Conservation (phyloP, 2,113 vertebrate genomes). For the Apistogramma diplotaenia region DNA sequence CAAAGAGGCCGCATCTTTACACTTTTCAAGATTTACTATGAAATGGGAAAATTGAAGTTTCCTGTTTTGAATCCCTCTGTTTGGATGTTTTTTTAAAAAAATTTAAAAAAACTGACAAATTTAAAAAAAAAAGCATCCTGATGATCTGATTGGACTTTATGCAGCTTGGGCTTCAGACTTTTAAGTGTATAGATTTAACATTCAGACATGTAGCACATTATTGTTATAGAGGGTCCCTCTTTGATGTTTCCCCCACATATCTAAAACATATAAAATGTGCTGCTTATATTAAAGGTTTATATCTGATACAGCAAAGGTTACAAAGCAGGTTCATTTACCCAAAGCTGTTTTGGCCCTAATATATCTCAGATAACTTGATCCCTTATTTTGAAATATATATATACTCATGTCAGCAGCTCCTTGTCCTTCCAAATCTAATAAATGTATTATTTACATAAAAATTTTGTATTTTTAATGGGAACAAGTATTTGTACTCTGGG, state of each 20-base stretch:
- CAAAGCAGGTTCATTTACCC: too few species aligned
- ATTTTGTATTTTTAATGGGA: background rate
- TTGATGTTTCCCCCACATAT: too few species aligned
- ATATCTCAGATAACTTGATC: background rate
- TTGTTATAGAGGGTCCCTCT: too few species aligned
- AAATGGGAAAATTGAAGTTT: background rate
- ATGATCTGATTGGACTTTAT: too few species aligned
- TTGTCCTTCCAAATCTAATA: too few species aligned
- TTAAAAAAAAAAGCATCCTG: background rate
- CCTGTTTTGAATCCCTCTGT: background rate
- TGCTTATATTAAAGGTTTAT: too few species aligned
- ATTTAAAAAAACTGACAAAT: background rate
- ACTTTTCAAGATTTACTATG: background rate
- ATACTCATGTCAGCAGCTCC: background rate
- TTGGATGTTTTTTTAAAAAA: background rate
- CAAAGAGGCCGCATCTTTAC: background rate
- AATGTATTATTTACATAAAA: background rate
- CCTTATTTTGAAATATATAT: background rate
- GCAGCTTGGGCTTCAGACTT: too few species aligned
- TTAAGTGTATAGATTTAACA: too few species aligned
- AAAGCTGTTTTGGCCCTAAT: too few species aligned
- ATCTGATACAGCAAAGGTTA: too few species aligned
- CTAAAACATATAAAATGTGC: too few species aligned
- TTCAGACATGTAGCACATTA: too few species aligned
- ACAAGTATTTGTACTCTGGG: background rate